Evolutionary conservation across 1,140 invertebrate species (phyloP).

Genomic region (Nasonia giraulti): DNA sequence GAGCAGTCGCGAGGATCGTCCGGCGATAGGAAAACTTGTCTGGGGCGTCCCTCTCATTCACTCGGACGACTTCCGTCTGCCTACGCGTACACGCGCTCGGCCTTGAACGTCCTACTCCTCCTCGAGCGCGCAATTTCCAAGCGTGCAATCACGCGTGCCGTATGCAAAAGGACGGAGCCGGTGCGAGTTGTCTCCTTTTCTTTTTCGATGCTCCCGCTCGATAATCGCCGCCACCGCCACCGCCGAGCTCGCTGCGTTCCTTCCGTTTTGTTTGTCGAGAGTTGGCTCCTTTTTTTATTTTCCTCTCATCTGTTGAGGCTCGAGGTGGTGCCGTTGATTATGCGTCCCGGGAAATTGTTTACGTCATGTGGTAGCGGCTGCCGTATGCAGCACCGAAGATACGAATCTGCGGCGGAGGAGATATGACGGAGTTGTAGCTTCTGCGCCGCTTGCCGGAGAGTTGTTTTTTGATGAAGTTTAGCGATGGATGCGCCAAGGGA

Average conservation of each 20-base stretch:
- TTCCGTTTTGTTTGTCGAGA: constrained; percentile 8
- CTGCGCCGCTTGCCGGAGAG: too few relatives aligned
- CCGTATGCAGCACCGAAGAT: background rate
- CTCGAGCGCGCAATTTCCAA: constrained; percentile 24
- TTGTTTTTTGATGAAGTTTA: too few relatives aligned
- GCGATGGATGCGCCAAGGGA: too few relatives aligned
- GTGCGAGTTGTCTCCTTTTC: background rate
- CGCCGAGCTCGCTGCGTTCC: background rate
- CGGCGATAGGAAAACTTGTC: constrained; percentile 45
- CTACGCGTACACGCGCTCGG: background rate
- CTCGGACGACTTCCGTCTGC: constrained; percentile 28
- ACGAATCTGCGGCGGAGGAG: background rate
- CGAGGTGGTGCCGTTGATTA: constrained; percentile 3
- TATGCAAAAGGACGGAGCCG: background rate
- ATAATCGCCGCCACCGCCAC: constrained; percentile 16
- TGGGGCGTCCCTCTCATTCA: constrained; percentile 11
- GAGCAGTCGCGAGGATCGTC: background rate
- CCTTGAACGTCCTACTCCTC: constrained; percentile 50
- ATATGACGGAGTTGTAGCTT: background rate
- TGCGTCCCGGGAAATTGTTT: constrained; percentile 16
- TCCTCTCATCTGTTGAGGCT: background rate
- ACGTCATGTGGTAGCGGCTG: constrained; percentile 5
- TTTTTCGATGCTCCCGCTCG: constrained; percentile 21
- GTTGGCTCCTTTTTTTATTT: too few relatives aligned
- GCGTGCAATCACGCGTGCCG: constrained; percentile 14